Base-by-base conservation (phyloP, 2,797 vertebrate genomes). In the Anguilla obscura region DNA sequence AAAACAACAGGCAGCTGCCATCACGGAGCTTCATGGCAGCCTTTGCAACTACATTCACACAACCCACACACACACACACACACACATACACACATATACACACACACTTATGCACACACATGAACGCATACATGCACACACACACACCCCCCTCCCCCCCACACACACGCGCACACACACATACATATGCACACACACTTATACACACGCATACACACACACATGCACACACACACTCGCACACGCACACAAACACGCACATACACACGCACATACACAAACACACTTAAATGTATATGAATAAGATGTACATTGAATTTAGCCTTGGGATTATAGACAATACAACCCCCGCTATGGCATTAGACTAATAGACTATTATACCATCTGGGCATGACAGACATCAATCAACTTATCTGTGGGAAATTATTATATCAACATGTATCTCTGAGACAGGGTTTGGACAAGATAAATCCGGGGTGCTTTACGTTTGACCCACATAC, bases 401-500 rank as follows among this genome's bases (percentile, higher is more conserved):
- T 79, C 30, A 54, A 36, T 74, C 63, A 33, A 87, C 69, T 50
- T 80, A 87, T 80, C 52, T 63, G 71, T 71, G 33, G 24, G 60
- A 71, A 86, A 86, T 86, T 60, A 71, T 45, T 9, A 87, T 58
- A 76, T 76, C 69, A 54, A 40, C 86, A 87, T 36, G n/a, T 27
- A 71, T 71, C 36, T 79, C 27, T 80, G 71, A 87, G 50, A 80
- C 66, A 63, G 45, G 58, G 85, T 86, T 45, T 71, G 50, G 18
- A 36, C 12, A 36, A 9, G 52, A 80, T 79, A 54, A 79, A 58
- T 30, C 45, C 40, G 0, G n/a, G 86, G 48, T 82, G 69, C 86
- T 87, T 76, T 87, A 21, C n/a, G 48, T n/a, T 24, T 87, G 86
- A 87, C 86, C 86, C 86, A 87, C 71, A 87, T 87, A 82, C 60